Evolutionary conservation across 2,797 vertebrate genomes (phyloP).

Genomic region (Bovichtus diacanthus): DNA sequence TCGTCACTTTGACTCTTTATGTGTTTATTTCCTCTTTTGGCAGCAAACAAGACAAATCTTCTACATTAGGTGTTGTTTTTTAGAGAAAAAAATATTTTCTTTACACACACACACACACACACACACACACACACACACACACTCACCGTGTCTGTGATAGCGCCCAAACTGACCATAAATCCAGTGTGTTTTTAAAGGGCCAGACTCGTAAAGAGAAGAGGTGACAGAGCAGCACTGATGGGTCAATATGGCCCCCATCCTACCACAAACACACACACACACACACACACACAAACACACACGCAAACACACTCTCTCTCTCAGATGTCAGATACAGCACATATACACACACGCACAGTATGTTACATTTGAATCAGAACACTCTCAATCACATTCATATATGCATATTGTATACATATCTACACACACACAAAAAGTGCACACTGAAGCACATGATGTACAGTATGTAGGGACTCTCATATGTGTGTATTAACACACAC

Average conservation of each 20-base stretch:
- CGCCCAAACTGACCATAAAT: conserved; percentile 82
- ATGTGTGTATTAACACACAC: conserved; percentile 35
- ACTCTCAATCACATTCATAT: conserved; percentile 30
- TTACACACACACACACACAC: conserved; percentile 10
- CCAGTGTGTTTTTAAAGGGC: conserved; percentile 76
- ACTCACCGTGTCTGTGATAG: conserved; percentile 65
- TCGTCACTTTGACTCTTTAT: conserved; percentile 41
- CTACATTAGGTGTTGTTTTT: conserved; percentile 23
- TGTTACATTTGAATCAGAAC: conserved; percentile 46
- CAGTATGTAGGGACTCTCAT: conserved; percentile 35
- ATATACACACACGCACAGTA: not conserved
- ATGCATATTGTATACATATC: conserved; percentile 34
- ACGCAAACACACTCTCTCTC: not conserved
- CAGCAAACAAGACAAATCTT: conserved; percentile 39
- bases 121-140: conserved; percentile 41
- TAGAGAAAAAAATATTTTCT: not conserved
- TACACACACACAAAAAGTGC: conserved; percentile 14
- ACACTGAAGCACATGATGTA: conserved; percentile 50
- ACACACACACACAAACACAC: conserved; percentile 38
- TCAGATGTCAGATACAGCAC: not conserved
- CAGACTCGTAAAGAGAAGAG: conserved; percentile 80
- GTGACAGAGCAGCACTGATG: conserved; percentile 80
- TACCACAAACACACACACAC: conserved; percentile 35
- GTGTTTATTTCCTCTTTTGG: conserved; percentile 50
- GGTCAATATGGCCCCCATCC: conserved; percentile 68